Evolutionary conservation across 2,888 invertebrate species (phyloP).

Genomic region (Agrochola macilenta): DNA sequence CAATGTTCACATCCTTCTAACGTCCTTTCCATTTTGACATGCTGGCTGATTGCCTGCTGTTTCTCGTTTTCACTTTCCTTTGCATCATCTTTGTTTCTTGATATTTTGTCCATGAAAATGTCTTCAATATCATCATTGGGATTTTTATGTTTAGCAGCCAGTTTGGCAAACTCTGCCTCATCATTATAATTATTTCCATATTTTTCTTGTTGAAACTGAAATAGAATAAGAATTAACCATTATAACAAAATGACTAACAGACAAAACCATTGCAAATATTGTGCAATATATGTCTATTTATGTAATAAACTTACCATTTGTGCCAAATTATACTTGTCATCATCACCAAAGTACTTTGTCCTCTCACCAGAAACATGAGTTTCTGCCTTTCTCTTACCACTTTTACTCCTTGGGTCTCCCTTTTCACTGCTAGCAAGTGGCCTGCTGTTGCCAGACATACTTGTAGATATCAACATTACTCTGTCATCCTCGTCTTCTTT

Average conservation of each 20-base stretch:
- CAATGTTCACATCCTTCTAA: conserved; percentile 96
- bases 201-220: conserved; percentile 95
- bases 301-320: conserved; percentile 92
- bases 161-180: conserved; percentile 94
- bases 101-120: conserved; percentile 95
- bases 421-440: conserved; percentile 89
- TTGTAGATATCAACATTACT: conserved; percentile 93
- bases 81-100: conserved; percentile 91
- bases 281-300: no score
- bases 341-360: conserved; percentile 96
- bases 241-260: not conserved
- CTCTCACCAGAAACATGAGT: conserved; percentile 94
- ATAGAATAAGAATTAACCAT: conserved; percentile 56
- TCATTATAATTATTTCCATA: conserved; percentile 95
- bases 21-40: conserved; percentile 92
- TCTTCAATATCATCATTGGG: conserved; percentile 95
- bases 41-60: conserved; percentile 93
- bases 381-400: conserved; percentile 90
- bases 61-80: conserved; percentile 92
- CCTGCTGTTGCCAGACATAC: conserved; percentile 92
- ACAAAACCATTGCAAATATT: not conserved
- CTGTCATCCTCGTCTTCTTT: conserved; percentile 85
- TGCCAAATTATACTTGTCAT: conserved; percentile 96
- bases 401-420: conserved; percentile 85
- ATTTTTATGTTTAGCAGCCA: conserved; percentile 92